Evolutionary conservation across 1,140 invertebrate genomes (phyloP), one percentile per base, ranked within the genome.

Genomic region (Colletes gigas): DNA sequence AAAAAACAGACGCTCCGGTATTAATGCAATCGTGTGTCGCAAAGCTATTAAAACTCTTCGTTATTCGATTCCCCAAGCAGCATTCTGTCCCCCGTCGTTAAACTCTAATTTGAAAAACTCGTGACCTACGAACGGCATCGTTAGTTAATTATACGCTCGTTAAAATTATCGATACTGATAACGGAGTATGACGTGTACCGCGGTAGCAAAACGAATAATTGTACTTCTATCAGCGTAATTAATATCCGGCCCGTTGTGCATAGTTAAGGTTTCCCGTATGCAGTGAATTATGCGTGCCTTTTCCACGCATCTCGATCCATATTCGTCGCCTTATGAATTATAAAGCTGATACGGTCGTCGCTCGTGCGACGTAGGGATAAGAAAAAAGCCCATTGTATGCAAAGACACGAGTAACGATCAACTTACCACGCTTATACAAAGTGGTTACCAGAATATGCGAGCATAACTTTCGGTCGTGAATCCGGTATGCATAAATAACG

Each of bases 131-230:
- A 69, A 69, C 44, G n/a, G 52, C 55, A 19, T 68, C 67, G 44
- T 82, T 81, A 62, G 68, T 70, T 82, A 73, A 78, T 78, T 84
- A 76, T 52, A 59, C 59, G 50, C 67, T 83, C 55, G 44, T 85
- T 77, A 68, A 59, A 68, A 78, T 78, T 82, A 77, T 83, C 68
- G 73, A 60, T 44, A 77, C n/a, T 65, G 83, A 84, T 85, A 85
- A 54, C 66, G 50, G 15, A 15, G 8, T 1, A 14, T 30, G 47
- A 72, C 39, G 72, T 62, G 80, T 63, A n/a, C 52, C 21, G 44
- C 47, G 17, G 12, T 7, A 10, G 71, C 66, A 78, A 41, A 52
- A 55, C 57, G 59, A 78, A 55, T 78, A 66, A 82, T 81, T 62
- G 74, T 63, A 70, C 54, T 78, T 85, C 79, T 78, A 74, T 78